These are phyloP conservation scores for Melanaphis sacchari DNA, from an alignment of 1,140 invertebrate species.

Conservation along the genomic window DNA sequence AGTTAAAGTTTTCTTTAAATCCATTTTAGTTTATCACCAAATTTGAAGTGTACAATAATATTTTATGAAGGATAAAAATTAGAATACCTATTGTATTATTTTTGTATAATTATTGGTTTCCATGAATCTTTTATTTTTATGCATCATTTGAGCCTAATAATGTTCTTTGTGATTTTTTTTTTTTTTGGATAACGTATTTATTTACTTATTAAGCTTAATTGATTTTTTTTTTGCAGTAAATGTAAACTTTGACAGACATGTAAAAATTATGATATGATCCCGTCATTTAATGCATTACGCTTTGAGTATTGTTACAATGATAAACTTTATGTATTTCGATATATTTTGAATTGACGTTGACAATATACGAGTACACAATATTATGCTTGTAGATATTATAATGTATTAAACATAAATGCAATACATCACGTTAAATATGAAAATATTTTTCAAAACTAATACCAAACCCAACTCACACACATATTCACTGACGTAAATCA, in stretches of 20 bases:
- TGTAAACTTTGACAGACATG: background rate
- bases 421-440: too few relatives aligned
- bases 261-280: background rate
- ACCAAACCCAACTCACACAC: background rate
- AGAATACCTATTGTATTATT: background rate
- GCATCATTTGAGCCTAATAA: background rate
- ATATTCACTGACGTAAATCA: background rate
- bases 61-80: background rate
- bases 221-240: background rate
- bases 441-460: background rate
- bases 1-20: background rate
- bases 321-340: background rate
- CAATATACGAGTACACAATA: too few relatives aligned
- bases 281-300: background rate
- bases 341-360: background rate
- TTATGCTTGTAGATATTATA: background rate
- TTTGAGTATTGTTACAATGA: background rate
- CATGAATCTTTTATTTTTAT: too few relatives aligned
- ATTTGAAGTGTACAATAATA: background rate
- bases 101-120: background rate
- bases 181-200: background rate
- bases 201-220: too few relatives aligned
- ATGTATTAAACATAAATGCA: background rate
- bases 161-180: background rate
- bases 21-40: background rate